phyloP scores from a whole-genome alignment of 1,140 invertebrate species.

The Penaeus vannamei region DNA sequence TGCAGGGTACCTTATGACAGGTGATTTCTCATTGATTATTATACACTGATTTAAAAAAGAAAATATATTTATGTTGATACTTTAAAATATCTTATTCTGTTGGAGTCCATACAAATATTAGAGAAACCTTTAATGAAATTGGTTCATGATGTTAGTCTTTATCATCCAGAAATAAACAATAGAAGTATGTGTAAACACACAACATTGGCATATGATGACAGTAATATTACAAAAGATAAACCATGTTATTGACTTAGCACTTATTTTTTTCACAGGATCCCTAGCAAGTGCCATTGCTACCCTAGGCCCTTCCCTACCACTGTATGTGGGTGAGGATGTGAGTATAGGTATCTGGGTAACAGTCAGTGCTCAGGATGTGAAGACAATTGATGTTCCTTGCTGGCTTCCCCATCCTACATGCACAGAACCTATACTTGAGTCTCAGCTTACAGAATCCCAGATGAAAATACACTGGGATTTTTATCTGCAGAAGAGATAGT shows the following conservation, averaged over 20 bases:
- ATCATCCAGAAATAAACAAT: too few species aligned
- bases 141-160: too few species aligned
- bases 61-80: too few species aligned
- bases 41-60: background rate
- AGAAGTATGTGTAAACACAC: too few species aligned
- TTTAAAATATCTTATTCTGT: background rate
- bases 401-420: constrained; percentile 50
- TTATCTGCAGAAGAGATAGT: too few species aligned
- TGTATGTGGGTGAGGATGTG: constrained; percentile 53
- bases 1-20: constrained; percentile 58
- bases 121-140: too few species aligned
- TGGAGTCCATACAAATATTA: background rate
- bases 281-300: constrained; percentile 29
- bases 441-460: constrained; percentile 36
- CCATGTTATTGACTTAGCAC: background rate
- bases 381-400: constrained; percentile 39
- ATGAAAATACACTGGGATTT: background rate
- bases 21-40: constrained; percentile 19
- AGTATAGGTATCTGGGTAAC: constrained; percentile 56
- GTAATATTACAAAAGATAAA: background rate
- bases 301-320: background rate
- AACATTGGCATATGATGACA: background rate
- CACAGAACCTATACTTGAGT: constrained; percentile 19
- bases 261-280: constrained; percentile 24
- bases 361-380: constrained; percentile 3